Percentiles rank a stretch among this genome's conserved stretches.
phyloP scores from a whole-genome alignment of 2,888 invertebrate genomes.

The Liposcelis brunnea region DNA sequence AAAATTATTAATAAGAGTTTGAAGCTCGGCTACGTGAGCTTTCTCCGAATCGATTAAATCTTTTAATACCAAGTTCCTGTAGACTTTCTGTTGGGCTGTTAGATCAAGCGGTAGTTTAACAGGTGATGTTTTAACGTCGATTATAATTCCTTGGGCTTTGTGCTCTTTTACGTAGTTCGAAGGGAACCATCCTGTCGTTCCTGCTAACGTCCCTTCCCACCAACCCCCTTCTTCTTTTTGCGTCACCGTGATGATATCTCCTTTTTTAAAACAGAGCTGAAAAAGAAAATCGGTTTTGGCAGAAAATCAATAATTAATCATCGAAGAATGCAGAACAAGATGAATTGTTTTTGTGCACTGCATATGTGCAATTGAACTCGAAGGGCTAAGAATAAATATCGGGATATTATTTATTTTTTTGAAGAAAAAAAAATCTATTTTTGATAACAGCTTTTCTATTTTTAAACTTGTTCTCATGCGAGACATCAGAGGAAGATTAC shows the following conservation, averaged over 20 bases:
- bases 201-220: constrained; percentile 97
- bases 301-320: background rate
- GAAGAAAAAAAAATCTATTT: background rate
- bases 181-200: constrained; percentile 97
- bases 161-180: constrained; percentile 91
- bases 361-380: no score
- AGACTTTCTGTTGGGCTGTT: constrained; percentile 43
- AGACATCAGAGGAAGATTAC: no score
- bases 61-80: constrained; percentile 68
- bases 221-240: constrained; percentile 94
- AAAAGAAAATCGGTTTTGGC: constrained; percentile 21
- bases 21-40: constrained; percentile 77
- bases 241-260: constrained; percentile 90
- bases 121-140: background rate
- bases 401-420: no score
- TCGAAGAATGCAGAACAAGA: no score
- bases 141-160: constrained; percentile 39
- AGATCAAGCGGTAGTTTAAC: constrained; percentile 18
- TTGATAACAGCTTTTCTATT: constrained; percentile 7
- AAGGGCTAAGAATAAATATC: no score
- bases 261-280: constrained; percentile 83
- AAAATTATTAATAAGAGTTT: constrained; percentile 68
- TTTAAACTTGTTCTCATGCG: background rate
- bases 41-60: constrained; percentile 86
- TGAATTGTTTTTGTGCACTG: no score